Percentiles rank a stretch among this genome's conserved stretches.
These are phyloP conservation scores for Lucifuga dentata DNA, from an alignment of 2,113 vertebrate genomes.

Conservation along the genomic window DNA sequence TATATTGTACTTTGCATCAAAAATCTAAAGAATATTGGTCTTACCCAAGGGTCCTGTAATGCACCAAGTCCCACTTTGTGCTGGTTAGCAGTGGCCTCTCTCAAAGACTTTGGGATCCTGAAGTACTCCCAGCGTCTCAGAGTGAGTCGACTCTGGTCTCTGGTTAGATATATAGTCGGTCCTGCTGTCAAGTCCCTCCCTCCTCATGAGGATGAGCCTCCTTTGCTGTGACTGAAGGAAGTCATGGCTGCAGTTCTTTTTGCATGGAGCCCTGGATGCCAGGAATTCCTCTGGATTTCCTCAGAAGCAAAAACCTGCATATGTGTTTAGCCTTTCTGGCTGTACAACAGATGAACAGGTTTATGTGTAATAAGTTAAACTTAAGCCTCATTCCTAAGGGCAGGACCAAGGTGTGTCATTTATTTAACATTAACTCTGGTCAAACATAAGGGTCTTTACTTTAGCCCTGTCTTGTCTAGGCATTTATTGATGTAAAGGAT, in stretches of 20 bases:
- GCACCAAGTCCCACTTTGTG: not conserved
- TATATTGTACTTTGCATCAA: not conserved
- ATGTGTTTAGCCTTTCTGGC: not conserved
- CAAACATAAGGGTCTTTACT: constrained; percentile 5
- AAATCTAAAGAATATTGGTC: not conserved
- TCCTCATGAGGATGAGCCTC: constrained; percentile 30
- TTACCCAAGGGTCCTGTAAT: constrained; percentile 35
- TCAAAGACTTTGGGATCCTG: not conserved
- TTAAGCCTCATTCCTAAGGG: not conserved
- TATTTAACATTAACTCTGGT: not conserved
- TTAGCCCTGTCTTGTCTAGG: not conserved
- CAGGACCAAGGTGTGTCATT: not conserved
- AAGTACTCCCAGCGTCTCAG: constrained; percentile 29
- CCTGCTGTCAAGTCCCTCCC: constrained; percentile 44
- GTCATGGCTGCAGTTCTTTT: not conserved
- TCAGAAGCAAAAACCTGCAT: constrained; percentile 20
- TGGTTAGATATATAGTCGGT: constrained; percentile 47
- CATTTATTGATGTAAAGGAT: not conserved
- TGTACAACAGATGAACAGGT: not conserved
- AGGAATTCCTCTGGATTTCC: constrained; percentile 8
- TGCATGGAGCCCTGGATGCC: not conserved
- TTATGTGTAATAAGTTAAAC: not conserved
- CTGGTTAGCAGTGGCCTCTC: not conserved
- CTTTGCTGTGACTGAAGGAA: constrained; percentile 2
- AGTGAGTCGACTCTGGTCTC: not conserved